Evolutionary conservation across 2,888 invertebrate species (phyloP).

Genomic region (Patella depressa): DNA sequence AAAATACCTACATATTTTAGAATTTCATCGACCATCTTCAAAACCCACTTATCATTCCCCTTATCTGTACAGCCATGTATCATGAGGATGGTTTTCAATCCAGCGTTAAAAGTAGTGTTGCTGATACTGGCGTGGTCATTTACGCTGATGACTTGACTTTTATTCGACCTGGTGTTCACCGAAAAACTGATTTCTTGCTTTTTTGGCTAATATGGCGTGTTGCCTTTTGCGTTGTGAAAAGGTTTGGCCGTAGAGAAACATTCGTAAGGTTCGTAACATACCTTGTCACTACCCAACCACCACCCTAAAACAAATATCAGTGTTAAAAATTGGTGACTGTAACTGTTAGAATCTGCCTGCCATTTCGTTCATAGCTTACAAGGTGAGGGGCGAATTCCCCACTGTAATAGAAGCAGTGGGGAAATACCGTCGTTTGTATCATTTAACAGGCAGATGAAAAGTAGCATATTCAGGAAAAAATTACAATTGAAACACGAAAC

Average conservation of each 20-base stretch:
- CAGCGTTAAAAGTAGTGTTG: constrained; percentile 5
- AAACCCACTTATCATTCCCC: background rate
- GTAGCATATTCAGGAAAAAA: too few relatives aligned
- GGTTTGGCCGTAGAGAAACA: constrained; percentile 14
- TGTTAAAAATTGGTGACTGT: too few relatives aligned
- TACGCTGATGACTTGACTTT: constrained; percentile 1
- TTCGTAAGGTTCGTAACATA: constrained; percentile 14
- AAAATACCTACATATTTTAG: constrained; percentile 3
- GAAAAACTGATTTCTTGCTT: constrained; percentile 7
- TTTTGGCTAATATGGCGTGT: constrained; percentile 7
- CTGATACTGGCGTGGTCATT: background rate
- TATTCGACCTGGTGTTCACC: constrained; percentile 11
- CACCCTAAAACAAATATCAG: too few relatives aligned
- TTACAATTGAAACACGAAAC: too few relatives aligned
- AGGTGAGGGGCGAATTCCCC: too few relatives aligned
- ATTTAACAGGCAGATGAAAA: too few relatives aligned
- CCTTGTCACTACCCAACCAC: background rate
- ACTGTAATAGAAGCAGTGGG: too few relatives aligned
- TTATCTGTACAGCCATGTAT: constrained; percentile 17
- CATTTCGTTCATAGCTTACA: too few relatives aligned
- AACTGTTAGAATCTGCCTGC: too few relatives aligned
- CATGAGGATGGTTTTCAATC: background rate
- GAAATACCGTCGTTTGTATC: too few relatives aligned
- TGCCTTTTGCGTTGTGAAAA: constrained; percentile 13
- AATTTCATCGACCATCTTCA: constrained; percentile 13